A percentile compares a stretch with the other conserved stretches of the same genome.
Evolutionary conservation across 2,113 vertebrate genomes (phyloP).

Genomic region (Heteronetta atricapilla): DNA sequence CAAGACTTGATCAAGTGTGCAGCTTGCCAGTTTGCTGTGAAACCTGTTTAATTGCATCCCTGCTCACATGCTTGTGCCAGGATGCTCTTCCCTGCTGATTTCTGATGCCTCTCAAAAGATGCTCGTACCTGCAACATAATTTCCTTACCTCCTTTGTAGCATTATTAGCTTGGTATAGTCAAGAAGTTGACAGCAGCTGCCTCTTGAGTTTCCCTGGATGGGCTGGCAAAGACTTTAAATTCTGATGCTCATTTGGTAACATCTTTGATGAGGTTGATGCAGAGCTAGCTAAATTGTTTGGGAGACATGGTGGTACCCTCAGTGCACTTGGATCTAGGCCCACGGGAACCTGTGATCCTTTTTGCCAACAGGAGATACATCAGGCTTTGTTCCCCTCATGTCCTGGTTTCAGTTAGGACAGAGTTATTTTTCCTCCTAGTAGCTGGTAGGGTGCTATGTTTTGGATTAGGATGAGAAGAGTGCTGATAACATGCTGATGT

Average conservation of each 20-base stretch:
- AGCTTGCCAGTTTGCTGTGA: not conserved
- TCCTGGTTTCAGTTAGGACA: too few relatives aligned
- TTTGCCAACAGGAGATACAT: not conserved
- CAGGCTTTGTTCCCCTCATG: not conserved
- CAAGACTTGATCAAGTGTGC: not conserved
- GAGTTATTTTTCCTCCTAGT: too few relatives aligned
- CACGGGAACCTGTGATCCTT: fast-evolving
- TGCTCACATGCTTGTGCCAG: not conserved
- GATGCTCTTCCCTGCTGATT: not conserved
- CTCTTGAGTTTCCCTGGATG: not conserved
- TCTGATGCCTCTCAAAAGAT: not conserved
- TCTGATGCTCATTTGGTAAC: not conserved
- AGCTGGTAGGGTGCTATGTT: too few relatives aligned
- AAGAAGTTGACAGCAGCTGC: not conserved
- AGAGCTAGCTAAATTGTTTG: not conserved
- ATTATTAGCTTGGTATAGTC: not conserved
- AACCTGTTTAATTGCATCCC: not conserved
- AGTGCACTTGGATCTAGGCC: not conserved
- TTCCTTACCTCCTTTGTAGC: not conserved
- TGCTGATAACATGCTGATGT: too few relatives aligned
- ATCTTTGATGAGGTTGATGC: not conserved
- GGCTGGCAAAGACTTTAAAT: not conserved
- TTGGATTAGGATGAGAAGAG: too few relatives aligned
- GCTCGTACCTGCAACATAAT: not conserved
- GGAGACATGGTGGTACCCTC: not conserved